A percentile compares a stretch with the other conserved stretches of the same genome.
Conservation (phyloP, 2,888 invertebrate species). For the Lysandra coridon region DNA sequence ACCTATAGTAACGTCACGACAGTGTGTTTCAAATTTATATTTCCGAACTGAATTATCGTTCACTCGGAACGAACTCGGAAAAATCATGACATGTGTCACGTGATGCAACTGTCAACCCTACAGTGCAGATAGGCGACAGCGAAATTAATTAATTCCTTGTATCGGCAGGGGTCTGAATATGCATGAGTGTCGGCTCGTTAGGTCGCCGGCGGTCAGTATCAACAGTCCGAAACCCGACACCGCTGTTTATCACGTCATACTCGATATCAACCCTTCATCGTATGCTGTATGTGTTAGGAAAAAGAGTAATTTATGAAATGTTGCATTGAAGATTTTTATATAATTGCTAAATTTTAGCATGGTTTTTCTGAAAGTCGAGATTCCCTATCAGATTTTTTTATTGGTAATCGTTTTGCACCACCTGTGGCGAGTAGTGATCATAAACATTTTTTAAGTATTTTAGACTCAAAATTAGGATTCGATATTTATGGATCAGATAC, state of each 20-base stretch:
- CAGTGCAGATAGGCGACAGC: slow-evolving; percentile 47
- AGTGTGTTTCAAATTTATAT: not conserved
- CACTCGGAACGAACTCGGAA: not conserved
- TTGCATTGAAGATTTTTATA: not conserved
- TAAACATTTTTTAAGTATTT: too few relatives aligned
- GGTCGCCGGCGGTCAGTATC: slow-evolving; percentile 69
- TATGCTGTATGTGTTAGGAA: not conserved
- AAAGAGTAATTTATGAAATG: not conserved
- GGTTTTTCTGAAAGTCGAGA: too few relatives aligned
- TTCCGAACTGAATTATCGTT: not conserved
- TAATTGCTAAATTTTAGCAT: too few relatives aligned
- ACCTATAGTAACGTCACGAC: not conserved
- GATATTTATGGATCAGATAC: too few relatives aligned
- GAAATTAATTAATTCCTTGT: slow-evolving; percentile 67
- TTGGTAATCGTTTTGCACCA: too few relatives aligned
- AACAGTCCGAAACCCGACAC: slow-evolving; percentile 53
- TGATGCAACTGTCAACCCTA: slow-evolving; percentile 17
- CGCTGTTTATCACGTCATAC: slow-evolving; percentile 36
- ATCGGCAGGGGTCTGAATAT: slow-evolving; percentile 61
- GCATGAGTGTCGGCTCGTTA: slow-evolving; percentile 76
- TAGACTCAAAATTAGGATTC: too few relatives aligned
- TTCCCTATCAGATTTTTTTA: too few relatives aligned
- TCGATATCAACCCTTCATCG: slow-evolving; percentile 30
- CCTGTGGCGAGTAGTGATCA: too few relatives aligned
- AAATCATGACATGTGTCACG: not conserved